Conservation (phyloP, 2,888 invertebrate genomes). For the Apodemia zela region DNA sequence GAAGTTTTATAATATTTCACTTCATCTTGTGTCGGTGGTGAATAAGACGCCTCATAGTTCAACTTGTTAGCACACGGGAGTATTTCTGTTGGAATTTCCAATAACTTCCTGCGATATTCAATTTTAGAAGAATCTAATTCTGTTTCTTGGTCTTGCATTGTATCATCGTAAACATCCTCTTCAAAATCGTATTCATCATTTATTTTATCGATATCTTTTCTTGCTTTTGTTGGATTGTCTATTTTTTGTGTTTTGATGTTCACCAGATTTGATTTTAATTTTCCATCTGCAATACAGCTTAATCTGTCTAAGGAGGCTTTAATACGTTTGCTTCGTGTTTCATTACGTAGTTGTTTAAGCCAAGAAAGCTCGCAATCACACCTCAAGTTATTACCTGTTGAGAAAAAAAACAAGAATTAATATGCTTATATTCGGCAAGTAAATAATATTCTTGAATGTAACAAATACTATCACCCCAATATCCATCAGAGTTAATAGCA, state of each 20-base stretch:
- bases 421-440: too few species aligned
- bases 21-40: constrained; percentile 70
- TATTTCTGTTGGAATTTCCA: constrained; percentile 62
- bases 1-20: constrained; percentile 68
- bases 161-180: constrained; percentile 62
- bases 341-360: constrained; percentile 87
- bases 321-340: constrained; percentile 85
- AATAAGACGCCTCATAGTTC: constrained; percentile 58
- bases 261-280: constrained; percentile 45
- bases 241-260: constrained; percentile 45
- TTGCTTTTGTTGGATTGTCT: constrained; percentile 30
- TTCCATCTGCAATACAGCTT: constrained; percentile 83
- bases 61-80: constrained; percentile 63
- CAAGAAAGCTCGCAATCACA: constrained; percentile 91
- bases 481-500: too few species aligned
- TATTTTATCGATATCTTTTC: constrained; percentile 40
- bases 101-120: constrained; percentile 56
- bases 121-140: constrained; percentile 50
- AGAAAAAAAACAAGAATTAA: constrained; percentile 2
- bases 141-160: constrained; percentile 66
- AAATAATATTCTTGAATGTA: too few species aligned
- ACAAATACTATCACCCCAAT: too few species aligned
- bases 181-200: constrained; percentile 59
- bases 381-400: constrained; percentile 88
- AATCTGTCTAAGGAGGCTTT: constrained; percentile 84